Base-by-base conservation (phyloP, 2,888 invertebrate genomes). In the Myathropa florea region DNA sequence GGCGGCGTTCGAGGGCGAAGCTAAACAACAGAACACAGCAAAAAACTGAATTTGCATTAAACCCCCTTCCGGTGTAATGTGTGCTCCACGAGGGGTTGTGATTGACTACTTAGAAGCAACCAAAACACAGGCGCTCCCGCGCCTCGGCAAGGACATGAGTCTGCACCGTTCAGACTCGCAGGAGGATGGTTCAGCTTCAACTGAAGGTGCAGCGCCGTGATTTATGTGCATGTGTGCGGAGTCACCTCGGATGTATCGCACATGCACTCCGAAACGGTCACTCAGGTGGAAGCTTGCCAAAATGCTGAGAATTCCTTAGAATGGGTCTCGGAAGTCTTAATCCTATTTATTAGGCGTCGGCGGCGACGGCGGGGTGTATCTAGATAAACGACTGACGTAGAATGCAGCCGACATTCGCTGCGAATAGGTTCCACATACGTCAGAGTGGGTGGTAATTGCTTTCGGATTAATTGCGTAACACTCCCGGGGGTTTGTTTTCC, bases 281-380 rank as follows among this genome's bases (percentile, higher is more conserved):
- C 55, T 57, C 21, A 65, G 64, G 63, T 75, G 73, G 73, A 75
- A 64, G 57, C 18, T 26, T 75, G 73, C 73, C 73, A 46, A 75
- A 75, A 73, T 36, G 64, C 24, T 72, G 28, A 23, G 18, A 57
- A 61, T 72, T 72, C 46, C 28, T 61, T 10, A 24, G 30, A 73
- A 73, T 4, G 64, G 55, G 36, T 57, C 33, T 64, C 57, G 14
- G 57, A 65, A 64, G 64, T 75, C 73, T 57, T 57, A 75, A 75
- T 75, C 73, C 64, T 64, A 75, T 75, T 75, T 75, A 75, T 75
- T 75, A 64, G 46, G 46, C 46, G 46, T 46, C 46, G 46, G 46
- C 18, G 46, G 46, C 46, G 7, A 18, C 18, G 14, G 57, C 23
- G 24, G 23, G 24, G 33, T 73, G 24, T 64, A 18, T 33, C 18